Percentiles rank a stretch among this genome's conserved stretches.
Conservation (phyloP, 2,797 vertebrate species). For the Monodelphis domestica region DNA sequence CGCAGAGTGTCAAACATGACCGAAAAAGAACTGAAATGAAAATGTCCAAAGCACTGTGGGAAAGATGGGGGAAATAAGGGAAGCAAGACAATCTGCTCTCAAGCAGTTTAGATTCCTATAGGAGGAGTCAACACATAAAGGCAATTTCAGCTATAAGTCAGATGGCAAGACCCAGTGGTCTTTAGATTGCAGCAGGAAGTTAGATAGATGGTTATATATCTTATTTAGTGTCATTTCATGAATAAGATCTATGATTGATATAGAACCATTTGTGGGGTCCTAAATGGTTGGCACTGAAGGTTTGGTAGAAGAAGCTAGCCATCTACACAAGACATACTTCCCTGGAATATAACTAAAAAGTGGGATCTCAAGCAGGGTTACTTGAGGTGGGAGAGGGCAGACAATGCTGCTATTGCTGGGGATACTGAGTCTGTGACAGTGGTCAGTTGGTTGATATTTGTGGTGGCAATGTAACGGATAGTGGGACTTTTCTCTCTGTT, state of each 20-base stretch:
- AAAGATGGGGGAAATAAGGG: no score
- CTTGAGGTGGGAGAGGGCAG: background rate
- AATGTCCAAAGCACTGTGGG: no score
- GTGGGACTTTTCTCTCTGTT: no score
- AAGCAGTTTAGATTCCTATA: no score
- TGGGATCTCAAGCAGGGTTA: background rate
- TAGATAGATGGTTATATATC: background rate
- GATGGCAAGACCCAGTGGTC: no score
- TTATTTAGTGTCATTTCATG: background rate
- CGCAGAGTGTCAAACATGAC: no score
- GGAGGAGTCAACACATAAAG: background rate
- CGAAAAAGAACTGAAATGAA: no score
- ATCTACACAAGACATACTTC: background rate
- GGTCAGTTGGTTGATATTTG: background rate
- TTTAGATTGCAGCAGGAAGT: no score
- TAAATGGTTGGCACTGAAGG: background rate
- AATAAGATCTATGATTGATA: background rate
- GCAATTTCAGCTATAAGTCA: background rate
- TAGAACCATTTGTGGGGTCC: background rate
- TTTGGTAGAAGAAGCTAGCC: background rate
- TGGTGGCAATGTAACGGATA: background rate
- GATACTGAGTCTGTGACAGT: background rate
- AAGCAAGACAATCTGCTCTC: no score
- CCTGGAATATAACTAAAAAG: background rate
- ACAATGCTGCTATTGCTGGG: background rate